phyloP scores from a whole-genome alignment of 1,140 invertebrate species.

The Gryon sp. region DNA sequence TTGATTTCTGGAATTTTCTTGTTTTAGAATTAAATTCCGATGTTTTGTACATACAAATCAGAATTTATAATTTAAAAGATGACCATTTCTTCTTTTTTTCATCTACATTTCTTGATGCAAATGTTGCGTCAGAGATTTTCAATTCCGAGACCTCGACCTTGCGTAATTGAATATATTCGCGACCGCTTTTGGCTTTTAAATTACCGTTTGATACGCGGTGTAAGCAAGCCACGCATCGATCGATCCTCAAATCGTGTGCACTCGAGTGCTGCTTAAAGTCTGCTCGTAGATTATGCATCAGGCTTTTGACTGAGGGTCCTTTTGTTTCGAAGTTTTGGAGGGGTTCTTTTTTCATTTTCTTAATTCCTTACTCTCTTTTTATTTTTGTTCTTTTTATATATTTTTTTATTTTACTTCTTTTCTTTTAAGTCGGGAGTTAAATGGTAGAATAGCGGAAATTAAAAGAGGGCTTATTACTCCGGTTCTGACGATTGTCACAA shows the following conservation, averaged over 20 bases:
- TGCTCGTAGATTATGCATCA: neutral
- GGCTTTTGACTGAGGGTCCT: conserved; percentile 1
- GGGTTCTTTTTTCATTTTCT: neutral
- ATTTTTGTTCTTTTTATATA: no score
- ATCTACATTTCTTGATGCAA: neutral
- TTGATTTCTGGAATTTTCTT: no score
- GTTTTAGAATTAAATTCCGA: no score
- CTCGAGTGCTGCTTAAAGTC: conserved; percentile 4
- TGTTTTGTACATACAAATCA: no score
- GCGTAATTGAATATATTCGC: conserved; percentile 9
- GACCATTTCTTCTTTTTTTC: no score
- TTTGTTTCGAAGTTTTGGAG: neutral
- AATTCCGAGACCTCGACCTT: neutral
- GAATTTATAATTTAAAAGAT: no score
- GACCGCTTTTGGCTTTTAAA: conserved; percentile 7
- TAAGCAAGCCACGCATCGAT: conserved; percentile 12
- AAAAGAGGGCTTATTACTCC: neutral
- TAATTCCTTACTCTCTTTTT: neutral
- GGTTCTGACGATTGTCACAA: neutral
- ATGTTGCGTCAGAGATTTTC: neutral
- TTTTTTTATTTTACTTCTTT: no score
- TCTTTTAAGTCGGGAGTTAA: no score
- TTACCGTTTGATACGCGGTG: conserved; percentile 9
- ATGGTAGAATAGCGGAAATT: no score
- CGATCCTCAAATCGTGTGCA: conserved; percentile 11